These are phyloP conservation scores for Sesamia nonagrioides DNA, from an alignment of 1,140 invertebrate species.

Conservation along the genomic window DNA sequence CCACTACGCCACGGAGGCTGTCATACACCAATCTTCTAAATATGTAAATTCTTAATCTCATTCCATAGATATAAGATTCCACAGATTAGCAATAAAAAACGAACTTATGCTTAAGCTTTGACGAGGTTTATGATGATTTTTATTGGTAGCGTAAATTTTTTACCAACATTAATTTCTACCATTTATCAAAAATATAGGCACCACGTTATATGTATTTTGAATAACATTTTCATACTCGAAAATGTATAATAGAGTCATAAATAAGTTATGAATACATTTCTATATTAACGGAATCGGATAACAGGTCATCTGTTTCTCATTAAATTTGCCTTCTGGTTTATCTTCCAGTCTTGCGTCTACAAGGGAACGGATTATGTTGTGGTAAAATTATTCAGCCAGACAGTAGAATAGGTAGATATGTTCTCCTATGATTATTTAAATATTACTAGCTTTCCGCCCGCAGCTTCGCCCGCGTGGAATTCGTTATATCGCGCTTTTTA, in stretches of 20 bases:
- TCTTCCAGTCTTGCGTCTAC: background rate
- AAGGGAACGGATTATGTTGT: background rate
- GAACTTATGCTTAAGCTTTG: conserved; percentile 35
- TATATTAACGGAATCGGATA: conserved; percentile 4
- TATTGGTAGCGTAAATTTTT: conserved; percentile 44
- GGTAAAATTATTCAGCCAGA: background rate
- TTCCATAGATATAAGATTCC: conserved; percentile 34
- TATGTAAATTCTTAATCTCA: conserved; percentile 48
- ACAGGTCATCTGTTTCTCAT: conserved; percentile 13
- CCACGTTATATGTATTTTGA: conserved; percentile 15
- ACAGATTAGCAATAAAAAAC: conserved; percentile 38
- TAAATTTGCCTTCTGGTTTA: background rate
- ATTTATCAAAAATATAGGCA: conserved; percentile 34
- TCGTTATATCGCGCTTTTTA: no score
- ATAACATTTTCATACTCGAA: conserved; percentile 12
- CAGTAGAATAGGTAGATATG: no score
- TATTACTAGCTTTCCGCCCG: no score
- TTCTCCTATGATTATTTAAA: no score
- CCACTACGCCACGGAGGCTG: no score
- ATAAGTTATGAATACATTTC: conserved; percentile 23
- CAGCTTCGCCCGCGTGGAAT: no score
- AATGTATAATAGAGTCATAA: conserved; percentile 27
- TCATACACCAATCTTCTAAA: conserved; percentile 34
- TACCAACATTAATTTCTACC: conserved; percentile 15
- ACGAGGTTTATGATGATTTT: conserved; percentile 36